phyloP scores from a whole-genome alignment of 1,140 invertebrate genomes.

The Macrobrachium rosenbergii region DNA sequence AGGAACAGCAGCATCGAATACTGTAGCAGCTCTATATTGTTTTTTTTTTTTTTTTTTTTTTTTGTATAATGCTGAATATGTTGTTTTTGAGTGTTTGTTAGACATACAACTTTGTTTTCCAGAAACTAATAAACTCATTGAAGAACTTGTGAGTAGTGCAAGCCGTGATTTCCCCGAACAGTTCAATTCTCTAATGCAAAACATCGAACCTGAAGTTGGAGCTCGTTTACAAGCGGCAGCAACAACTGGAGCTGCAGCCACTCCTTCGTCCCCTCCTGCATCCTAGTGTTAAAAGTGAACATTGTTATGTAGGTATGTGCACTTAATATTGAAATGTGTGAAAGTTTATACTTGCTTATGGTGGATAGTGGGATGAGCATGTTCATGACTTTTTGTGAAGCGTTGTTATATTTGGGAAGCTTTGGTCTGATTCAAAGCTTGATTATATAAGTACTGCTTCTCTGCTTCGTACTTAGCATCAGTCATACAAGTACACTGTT shows the following conservation, averaged over 20 bases:
- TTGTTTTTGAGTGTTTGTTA: too few relatives aligned
- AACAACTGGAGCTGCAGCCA: slow-evolving; percentile 11
- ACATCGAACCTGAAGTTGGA: slow-evolving; percentile 47
- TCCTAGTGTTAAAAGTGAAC: slow-evolving; percentile 8
- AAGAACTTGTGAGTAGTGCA: slow-evolving; percentile 73
- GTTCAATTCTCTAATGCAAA: slow-evolving; percentile 70
- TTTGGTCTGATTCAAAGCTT: too few relatives aligned
- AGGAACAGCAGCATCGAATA: too few relatives aligned
- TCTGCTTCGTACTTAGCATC: not conserved
- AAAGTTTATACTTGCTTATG: too few relatives aligned
- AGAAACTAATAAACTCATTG: slow-evolving; percentile 72
- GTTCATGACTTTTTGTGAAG: too few relatives aligned
- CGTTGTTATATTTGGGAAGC: not conserved
- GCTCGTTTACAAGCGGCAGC: slow-evolving; percentile 39
- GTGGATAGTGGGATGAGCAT: too few relatives aligned
- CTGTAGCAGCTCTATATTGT: too few relatives aligned
- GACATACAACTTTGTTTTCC: slow-evolving; percentile 27
- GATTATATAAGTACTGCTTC: not conserved
- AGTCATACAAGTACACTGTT: not conserved
- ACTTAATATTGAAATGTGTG: too few relatives aligned
- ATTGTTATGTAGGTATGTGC: too few relatives aligned
- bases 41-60: too few relatives aligned
- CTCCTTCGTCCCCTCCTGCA: not conserved
- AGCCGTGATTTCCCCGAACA: slow-evolving; percentile 75
- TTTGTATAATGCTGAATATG: too few relatives aligned